A percentile compares a stretch with the other conserved stretches of the same genome.
Conservation (phyloP, 2,888 invertebrate genomes). For the Mythimna ferrago region DNA sequence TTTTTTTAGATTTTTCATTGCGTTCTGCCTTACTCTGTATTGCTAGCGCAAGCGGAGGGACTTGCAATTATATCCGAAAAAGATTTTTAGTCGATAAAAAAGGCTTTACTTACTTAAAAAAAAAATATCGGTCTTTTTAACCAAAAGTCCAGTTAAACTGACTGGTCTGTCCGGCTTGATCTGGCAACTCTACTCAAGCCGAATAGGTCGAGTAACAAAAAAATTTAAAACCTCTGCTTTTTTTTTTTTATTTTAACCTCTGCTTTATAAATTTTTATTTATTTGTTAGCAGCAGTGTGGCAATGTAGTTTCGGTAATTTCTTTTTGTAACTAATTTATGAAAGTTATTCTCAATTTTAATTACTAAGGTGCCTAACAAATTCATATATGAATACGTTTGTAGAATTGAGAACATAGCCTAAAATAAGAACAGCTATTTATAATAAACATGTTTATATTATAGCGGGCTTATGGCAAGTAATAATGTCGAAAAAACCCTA, state of each 20-base stretch:
- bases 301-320: not conserved
- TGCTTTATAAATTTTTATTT: conserved; percentile 28
- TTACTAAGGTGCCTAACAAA: not conserved
- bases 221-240: conserved; percentile 9
- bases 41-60: no score
- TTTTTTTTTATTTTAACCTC: conserved; percentile 30
- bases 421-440: conserved; percentile 7
- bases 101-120: no score
- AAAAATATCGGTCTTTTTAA: no score
- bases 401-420: not conserved
- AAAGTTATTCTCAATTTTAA: not conserved
- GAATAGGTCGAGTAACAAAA: conserved; percentile 28
- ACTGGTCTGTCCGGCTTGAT: no score
- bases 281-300: conserved; percentile 5
- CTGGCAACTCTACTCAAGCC: conserved; percentile 2
- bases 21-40: no score
- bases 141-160: no score
- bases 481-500: conserved; percentile 11
- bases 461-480: conserved; percentile 2
- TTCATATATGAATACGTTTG: not conserved
- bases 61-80: no score
- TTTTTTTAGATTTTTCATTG: no score
- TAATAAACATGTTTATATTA: conserved; percentile 12
- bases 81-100: no score
- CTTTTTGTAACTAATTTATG: conserved; percentile 1